Conservation (phyloP, 2,113 vertebrate genomes). For the Vombatus ursinus region DNA sequence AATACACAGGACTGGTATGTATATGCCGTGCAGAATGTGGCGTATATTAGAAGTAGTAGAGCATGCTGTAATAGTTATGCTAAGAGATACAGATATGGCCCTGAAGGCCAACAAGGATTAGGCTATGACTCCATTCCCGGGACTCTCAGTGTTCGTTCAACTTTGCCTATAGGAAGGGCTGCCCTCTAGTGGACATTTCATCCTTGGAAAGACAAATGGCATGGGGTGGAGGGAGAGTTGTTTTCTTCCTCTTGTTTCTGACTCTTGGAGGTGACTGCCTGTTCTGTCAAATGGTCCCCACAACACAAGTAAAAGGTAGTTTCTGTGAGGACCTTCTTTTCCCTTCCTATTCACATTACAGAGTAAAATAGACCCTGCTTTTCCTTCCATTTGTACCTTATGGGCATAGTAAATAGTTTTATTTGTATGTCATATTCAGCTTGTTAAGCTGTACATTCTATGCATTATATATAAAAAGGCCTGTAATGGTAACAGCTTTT, state of each 20-base stretch:
- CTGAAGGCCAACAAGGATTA: not conserved
- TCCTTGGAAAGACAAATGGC: not conserved
- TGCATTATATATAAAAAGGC: not conserved
- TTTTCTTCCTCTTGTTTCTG: not conserved
- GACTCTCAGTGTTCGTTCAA: not conserved
- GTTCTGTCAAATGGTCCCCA: not conserved
- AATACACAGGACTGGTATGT: not conserved
- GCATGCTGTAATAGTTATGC: not conserved
- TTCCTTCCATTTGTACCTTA: not conserved
- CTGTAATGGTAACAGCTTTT: not conserved
- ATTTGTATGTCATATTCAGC: not conserved
- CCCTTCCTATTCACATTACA: not conserved
- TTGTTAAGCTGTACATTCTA: not conserved
- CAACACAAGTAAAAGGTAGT: not conserved
- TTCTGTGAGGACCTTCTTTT: not conserved
- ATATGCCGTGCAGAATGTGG: not conserved
- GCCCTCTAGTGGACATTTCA: not conserved
- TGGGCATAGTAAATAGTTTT: not conserved
- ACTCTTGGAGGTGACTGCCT: not conserved
- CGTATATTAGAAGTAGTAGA: not conserved
- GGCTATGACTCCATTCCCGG: not conserved
- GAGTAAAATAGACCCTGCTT: not conserved
- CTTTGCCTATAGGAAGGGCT: not conserved
- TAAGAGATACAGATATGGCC: not conserved
- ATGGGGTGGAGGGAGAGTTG: not conserved